phyloP scores from a whole-genome alignment of 1,140 invertebrate genomes.

The Melipona quadrifasciata region DNA sequence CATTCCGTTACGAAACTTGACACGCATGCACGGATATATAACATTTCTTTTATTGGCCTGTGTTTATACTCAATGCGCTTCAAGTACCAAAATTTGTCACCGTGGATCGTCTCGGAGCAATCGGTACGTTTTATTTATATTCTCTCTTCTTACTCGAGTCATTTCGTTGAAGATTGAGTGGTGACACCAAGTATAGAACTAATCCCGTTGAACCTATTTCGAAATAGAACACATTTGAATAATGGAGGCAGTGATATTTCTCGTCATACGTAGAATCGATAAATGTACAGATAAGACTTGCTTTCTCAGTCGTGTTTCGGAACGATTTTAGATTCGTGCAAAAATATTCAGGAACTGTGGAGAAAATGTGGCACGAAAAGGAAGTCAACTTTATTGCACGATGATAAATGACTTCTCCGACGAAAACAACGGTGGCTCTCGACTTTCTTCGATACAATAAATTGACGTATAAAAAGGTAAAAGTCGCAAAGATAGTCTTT shows the following conservation, averaged over 20 bases:
- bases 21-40: slow-evolving; percentile 57
- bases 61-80: slow-evolving; percentile 67
- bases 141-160: not conserved
- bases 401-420: slow-evolving; percentile 37
- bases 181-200: not conserved
- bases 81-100: slow-evolving; percentile 45
- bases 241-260: slow-evolving; percentile 30
- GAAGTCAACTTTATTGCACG: slow-evolving; percentile 9
- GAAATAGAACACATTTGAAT: not conserved
- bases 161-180: not conserved
- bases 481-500: not conserved
- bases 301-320: not conserved
- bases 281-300: not conserved
- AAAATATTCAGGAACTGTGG: slow-evolving; percentile 25
- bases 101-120: slow-evolving; percentile 57
- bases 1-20: slow-evolving; percentile 46
- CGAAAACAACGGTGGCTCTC: not conserved
- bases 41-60: slow-evolving; percentile 47
- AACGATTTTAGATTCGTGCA: not conserved
- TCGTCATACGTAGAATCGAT: not conserved
- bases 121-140: slow-evolving; percentile 12
- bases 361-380: slow-evolving; percentile 39
- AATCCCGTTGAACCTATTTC: not conserved
- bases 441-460: not conserved
- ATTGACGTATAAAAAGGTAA: not conserved